Evolutionary conservation across 2,113 vertebrate species (phyloP).

Genomic region (Arenaria interpres): DNA sequence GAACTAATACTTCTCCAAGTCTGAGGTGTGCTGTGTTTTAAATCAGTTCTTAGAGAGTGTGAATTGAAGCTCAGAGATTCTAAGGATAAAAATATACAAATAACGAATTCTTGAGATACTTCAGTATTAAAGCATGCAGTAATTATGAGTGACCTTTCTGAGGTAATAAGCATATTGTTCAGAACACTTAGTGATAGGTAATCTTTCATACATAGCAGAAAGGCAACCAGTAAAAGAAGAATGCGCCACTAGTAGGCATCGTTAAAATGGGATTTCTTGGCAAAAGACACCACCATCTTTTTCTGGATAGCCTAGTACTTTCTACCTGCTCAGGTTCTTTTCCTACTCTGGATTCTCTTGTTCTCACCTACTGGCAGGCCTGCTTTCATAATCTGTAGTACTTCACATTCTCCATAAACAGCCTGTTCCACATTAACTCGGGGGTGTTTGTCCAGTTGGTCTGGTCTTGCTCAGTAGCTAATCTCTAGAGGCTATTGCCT

Average conservation of each 20-base stretch:
- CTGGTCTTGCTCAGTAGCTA: background rate
- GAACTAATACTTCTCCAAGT: background rate
- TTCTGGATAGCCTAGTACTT: background rate
- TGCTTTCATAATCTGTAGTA: background rate
- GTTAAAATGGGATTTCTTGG: background rate
- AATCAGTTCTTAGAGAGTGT: background rate
- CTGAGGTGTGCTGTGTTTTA: background rate
- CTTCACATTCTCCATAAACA: background rate
- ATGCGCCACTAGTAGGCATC: background rate
- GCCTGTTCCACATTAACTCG: background rate
- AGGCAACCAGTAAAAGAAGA: background rate
- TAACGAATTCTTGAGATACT: background rate
- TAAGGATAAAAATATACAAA: background rate
- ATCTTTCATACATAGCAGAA: background rate
- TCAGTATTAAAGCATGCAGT: background rate
- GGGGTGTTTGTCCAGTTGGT: background rate
- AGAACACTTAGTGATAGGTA: background rate
- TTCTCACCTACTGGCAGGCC: background rate
- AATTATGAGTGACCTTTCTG: background rate
- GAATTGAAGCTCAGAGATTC: background rate
- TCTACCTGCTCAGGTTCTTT: background rate
- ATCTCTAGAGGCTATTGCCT: background rate
- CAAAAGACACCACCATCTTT: background rate
- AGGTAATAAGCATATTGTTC: background rate
- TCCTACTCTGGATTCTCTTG: background rate